Percentiles rank a stretch among this genome's conserved stretches.
These are phyloP conservation scores for Aphaenogaster floridana DNA, from an alignment of 1,140 invertebrate species.

Conservation along the genomic window DNA sequence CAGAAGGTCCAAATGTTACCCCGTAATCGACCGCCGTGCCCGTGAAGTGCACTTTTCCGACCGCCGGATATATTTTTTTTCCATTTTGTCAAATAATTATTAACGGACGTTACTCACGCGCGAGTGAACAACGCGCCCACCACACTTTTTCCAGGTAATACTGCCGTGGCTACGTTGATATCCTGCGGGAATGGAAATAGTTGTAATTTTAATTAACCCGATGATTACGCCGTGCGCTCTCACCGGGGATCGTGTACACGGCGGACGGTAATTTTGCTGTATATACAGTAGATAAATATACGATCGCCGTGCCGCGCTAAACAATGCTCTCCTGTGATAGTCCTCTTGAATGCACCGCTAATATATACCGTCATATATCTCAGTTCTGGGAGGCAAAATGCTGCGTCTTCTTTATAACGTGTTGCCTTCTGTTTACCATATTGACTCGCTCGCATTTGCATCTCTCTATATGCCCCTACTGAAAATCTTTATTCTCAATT, in stretches of 20 bases:
- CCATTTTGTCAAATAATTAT: slow-evolving; percentile 52
- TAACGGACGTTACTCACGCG: slow-evolving; percentile 41
- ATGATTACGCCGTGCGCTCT: slow-evolving; percentile 31
- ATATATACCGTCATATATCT: slow-evolving; percentile 8
- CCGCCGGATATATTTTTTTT: slow-evolving; percentile 35
- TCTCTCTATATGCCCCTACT: not conserved
- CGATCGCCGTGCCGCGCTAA: not conserved
- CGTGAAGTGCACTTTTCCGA: not conserved
- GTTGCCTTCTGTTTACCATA: not conserved
- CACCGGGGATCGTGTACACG: not conserved
- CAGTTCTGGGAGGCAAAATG: slow-evolving; percentile 8
- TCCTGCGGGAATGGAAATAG: slow-evolving; percentile 35
- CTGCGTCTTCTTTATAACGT: not conserved
- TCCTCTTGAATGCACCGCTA: slow-evolving; percentile 25
- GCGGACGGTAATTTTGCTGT: slow-evolving; percentile 33
- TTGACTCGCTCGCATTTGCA: not conserved
- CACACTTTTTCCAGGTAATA: slow-evolving; percentile 9
- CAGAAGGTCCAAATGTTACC: not conserved
- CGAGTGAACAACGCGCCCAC: slow-evolving; percentile 6
- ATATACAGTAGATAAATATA: slow-evolving; percentile 37
- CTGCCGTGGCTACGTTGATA: not conserved
- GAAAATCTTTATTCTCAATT: no score
- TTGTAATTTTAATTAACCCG: slow-evolving; percentile 60
- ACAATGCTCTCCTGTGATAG: slow-evolving; percentile 1
- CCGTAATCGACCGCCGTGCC: not conserved